Evolutionary conservation across 2,888 invertebrate species (phyloP).

Genomic region (Notodonta ziczac): DNA sequence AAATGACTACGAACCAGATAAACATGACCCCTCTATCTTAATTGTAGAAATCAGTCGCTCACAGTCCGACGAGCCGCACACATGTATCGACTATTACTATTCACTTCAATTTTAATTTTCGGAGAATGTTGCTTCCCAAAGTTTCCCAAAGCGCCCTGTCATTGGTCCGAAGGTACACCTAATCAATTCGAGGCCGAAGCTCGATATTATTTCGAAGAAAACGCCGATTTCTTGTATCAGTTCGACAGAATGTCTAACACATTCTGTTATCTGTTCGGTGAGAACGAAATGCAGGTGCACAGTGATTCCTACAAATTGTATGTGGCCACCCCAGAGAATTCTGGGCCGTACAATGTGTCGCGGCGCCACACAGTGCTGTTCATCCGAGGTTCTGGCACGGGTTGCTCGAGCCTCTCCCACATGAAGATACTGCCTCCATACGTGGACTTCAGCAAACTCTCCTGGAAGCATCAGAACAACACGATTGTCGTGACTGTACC

Average conservation of each 20-base stretch:
- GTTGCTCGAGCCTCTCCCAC: conserved; percentile 2
- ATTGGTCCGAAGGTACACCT: not conserved
- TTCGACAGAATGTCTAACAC: not conserved
- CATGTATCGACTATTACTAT: not conserved
- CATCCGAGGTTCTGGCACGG: conserved; percentile 1
- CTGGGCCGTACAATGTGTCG: conserved; percentile 2
- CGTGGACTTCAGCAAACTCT: not conserved
- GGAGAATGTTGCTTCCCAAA: conserved; percentile 5
- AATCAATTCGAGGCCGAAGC: not conserved
- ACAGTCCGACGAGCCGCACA: not conserved
- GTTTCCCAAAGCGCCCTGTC: not conserved
- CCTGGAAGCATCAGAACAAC: not conserved
- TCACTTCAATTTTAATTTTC: not conserved
- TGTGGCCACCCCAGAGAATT: not conserved
- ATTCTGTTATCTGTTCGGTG: conserved; percentile 3
- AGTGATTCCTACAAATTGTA: conserved; percentile 1
- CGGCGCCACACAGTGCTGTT: not conserved
- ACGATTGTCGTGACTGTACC: not conserved
- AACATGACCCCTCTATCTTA: not conserved
- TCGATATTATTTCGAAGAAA: not conserved
- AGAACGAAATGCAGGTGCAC: conserved; percentile 1
- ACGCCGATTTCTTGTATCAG: not conserved
- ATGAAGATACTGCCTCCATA: conserved; percentile 4
- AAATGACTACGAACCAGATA: not conserved
- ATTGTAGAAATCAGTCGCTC: not conserved